These are phyloP conservation scores for Anas platyrhynchos DNA, from an alignment of 2,113 vertebrate genomes.

Conservation along the genomic window DNA sequence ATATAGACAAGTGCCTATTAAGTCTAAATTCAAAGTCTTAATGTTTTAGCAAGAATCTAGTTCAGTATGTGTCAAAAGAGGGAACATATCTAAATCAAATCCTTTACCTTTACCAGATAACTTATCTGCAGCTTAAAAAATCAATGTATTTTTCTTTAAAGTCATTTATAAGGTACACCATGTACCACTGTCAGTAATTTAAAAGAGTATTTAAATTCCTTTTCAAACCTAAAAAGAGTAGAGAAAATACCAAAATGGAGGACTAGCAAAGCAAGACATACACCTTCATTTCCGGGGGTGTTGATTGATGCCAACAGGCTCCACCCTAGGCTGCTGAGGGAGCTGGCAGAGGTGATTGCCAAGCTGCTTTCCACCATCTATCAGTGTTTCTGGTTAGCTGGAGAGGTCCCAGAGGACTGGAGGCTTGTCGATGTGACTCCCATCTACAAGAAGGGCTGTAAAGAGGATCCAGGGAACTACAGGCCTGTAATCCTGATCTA, in stretches of 20 bases:
- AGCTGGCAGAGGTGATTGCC: too few species aligned
- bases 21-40: not conserved
- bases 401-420: too few species aligned
- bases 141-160: not conserved
- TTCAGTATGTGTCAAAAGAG: not conserved
- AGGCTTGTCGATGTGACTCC: too few species aligned
- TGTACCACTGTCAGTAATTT: not conserved
- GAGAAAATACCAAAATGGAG: not conserved
- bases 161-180: not conserved
- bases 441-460: too few species aligned
- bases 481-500: too few species aligned
- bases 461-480: too few species aligned
- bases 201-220: not conserved
- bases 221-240: not conserved
- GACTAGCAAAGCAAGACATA: not conserved
- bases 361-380: too few species aligned
- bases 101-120: not conserved
- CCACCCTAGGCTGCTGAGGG: too few species aligned
- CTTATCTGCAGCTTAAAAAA: not conserved
- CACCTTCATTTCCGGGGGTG: not conserved
- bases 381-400: too few species aligned
- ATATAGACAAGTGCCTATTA: not conserved
- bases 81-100: not conserved
- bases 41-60: not conserved
- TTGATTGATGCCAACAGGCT: too few species aligned